Conservation (phyloP, 2,113 vertebrate species). For the Salminus brasiliensis region DNA sequence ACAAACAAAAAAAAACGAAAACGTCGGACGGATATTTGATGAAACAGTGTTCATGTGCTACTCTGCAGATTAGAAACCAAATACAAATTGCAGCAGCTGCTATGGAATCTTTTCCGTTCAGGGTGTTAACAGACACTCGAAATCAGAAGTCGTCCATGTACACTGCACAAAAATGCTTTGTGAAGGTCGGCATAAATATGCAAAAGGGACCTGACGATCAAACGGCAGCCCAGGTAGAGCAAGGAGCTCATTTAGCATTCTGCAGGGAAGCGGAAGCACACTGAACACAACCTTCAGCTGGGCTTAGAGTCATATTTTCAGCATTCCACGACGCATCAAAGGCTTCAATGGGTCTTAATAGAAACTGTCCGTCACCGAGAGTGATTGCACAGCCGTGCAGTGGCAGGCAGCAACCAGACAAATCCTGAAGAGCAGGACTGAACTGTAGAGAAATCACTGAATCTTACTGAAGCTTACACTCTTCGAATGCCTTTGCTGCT, state of each 20-base stretch:
- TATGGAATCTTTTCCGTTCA: neutral
- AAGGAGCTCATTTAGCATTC: conserved; percentile 26
- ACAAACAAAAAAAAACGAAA: too few relatives aligned
- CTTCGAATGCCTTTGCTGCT: neutral
- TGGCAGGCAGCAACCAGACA: neutral
- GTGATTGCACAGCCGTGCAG: conserved; percentile 11
- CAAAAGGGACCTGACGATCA: conserved; percentile 13
- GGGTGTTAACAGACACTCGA: neutral
- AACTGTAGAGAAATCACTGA: conserved; percentile 24
- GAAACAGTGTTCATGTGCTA: too few relatives aligned
- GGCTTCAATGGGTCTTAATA: conserved; percentile 45
- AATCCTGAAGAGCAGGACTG: conserved; percentile 13
- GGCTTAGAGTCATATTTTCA: conserved; percentile 34
- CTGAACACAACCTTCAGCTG: conserved; percentile 36
- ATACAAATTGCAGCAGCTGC: too few relatives aligned
- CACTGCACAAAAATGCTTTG: neutral
- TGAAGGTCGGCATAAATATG: conserved; percentile 28
- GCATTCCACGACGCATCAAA: conserved; percentile 32
- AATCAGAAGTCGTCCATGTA: neutral
- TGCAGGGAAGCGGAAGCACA: neutral
- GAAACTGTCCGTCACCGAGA: conserved; percentile 45
- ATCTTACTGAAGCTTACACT: conserved; percentile 10
- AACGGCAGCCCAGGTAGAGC: neutral
- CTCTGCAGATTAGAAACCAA: too few relatives aligned
- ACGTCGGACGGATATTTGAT: too few relatives aligned